These are phyloP conservation scores for Hydrochoerus hydrochaeris DNA, from an alignment of 2,113 vertebrate genomes.

Conservation along the genomic window DNA sequence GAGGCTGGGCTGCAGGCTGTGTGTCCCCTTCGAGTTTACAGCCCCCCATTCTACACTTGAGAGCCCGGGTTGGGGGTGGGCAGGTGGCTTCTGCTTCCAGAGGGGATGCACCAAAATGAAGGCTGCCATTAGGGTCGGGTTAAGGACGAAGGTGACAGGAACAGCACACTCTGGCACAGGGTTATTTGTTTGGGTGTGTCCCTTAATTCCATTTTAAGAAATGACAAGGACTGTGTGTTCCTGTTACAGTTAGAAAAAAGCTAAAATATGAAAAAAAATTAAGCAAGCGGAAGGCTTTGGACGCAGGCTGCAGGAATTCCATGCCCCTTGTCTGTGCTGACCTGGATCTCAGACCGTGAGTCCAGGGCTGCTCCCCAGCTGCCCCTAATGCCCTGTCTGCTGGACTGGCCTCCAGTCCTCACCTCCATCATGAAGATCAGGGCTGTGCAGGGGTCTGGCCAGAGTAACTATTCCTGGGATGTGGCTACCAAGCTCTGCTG, in stretches of 20 bases:
- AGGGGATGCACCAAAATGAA: not conserved
- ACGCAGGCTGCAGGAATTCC: not conserved
- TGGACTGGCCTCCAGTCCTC: not conserved
- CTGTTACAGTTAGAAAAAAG: slow-evolving; percentile 32
- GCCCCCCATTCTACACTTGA: not conserved
- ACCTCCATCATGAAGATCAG: not conserved
- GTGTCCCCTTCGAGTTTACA: not conserved
- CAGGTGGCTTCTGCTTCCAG: not conserved
- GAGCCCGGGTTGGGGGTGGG: rapidly evolving
- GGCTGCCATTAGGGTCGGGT: not conserved
- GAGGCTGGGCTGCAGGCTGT: not conserved
- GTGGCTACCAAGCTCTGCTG: not conserved
- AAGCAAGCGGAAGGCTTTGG: not conserved
- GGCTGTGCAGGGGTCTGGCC: not conserved
- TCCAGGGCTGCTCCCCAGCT: not conserved
- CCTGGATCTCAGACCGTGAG: rapidly evolving
- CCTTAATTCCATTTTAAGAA: not conserved
- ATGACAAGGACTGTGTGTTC: not conserved
- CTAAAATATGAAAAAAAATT: not conserved
- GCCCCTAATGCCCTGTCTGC: not conserved
- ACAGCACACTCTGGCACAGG: not conserved
- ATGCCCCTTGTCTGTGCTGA: not conserved
- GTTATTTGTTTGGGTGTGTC: not conserved
- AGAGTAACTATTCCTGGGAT: not conserved
- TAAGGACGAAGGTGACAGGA: not conserved